A percentile compares a stretch with the other conserved stretches of the same genome.
phyloP scores from a whole-genome alignment of 2,797 vertebrate genomes.

The Margarornis squamiger region DNA sequence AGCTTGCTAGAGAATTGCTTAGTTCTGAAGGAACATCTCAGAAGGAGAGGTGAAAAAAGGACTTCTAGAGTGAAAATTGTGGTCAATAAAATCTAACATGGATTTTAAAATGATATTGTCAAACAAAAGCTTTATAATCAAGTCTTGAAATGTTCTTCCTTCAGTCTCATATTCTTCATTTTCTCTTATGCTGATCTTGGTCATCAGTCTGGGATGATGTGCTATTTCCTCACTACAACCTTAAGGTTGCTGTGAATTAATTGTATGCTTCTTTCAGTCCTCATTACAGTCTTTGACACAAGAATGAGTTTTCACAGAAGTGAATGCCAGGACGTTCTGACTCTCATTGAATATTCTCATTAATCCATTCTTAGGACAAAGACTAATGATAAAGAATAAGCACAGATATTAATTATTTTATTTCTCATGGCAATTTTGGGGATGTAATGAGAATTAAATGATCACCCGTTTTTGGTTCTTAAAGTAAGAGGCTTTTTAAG shows the following conservation, averaged over 20 bases:
- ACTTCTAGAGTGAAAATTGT: neutral
- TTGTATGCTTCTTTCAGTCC: conserved; percentile 38
- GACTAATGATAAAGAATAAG: conserved; percentile 43
- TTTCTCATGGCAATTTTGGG: conserved; percentile 47
- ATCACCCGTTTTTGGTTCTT: neutral
- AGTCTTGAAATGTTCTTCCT: neutral
- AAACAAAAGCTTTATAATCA: neutral
- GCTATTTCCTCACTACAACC: neutral
- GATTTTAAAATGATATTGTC: neutral
- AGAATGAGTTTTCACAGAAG: conserved; percentile 41
- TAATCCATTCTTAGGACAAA: conserved; percentile 56
- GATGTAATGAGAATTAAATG: conserved; percentile 48
- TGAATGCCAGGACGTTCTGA: conserved; percentile 21
- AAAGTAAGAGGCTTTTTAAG: neutral
- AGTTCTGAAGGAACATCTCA: neutral
- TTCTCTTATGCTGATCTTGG: neutral
- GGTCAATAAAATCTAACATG: neutral
- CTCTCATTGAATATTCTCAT: conserved; percentile 61
- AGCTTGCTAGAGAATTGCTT: neutral
- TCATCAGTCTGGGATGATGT: neutral
- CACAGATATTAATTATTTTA: conserved; percentile 50
- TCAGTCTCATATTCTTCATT: neutral
- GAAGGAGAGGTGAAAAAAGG: neutral
- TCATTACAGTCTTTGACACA: conserved; percentile 44
- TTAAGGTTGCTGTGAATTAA: conserved; percentile 37